Percentiles rank a stretch among this genome's conserved stretches.
Evolutionary conservation across 2,797 vertebrate species (phyloP).

Genomic region (Thaleichthys pacificus): DNA sequence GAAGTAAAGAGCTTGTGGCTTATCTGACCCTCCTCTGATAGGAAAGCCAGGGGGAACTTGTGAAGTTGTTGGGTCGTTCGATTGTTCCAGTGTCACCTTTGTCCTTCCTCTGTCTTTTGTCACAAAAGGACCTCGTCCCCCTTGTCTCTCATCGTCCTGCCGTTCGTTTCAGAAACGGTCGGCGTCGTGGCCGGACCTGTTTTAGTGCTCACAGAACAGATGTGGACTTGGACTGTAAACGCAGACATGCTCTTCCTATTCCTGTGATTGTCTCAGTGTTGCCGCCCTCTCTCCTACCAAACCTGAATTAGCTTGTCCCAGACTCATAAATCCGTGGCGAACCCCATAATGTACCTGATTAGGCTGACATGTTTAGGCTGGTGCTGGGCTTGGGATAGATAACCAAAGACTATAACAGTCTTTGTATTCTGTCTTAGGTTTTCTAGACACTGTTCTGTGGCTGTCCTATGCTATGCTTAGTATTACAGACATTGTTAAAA

Average conservation of each 20-base stretch:
- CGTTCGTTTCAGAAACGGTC: no score
- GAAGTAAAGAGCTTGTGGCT: not conserved
- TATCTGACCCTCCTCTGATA: not conserved
- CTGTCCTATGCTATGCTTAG: not conserved
- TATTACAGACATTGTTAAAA: not conserved
- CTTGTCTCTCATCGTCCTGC: no score
- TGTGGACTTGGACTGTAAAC: not conserved
- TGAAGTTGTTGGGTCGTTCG: no score
- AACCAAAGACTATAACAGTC: conserved; percentile 9
- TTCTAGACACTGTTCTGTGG: not conserved
- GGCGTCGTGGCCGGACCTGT: not conserved
- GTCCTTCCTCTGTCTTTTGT: no score
- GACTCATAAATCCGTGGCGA: not conserved
- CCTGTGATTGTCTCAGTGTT: not conserved
- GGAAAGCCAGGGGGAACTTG: no score
- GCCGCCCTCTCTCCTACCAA: not conserved
- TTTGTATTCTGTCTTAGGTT: not conserved
- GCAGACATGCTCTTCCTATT: not conserved
- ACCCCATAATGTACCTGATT: conserved; percentile 4
- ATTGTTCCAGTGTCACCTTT: no score
- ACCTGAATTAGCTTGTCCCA: not conserved
- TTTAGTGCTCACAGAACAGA: not conserved
- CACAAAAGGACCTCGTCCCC: no score
- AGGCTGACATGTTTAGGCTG: conserved; percentile 5
- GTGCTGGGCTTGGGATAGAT: conserved; percentile 1